phyloP scores from a whole-genome alignment of 35 echinoderm and acorn worm genomes.

The Ptychodera flava region DNA sequence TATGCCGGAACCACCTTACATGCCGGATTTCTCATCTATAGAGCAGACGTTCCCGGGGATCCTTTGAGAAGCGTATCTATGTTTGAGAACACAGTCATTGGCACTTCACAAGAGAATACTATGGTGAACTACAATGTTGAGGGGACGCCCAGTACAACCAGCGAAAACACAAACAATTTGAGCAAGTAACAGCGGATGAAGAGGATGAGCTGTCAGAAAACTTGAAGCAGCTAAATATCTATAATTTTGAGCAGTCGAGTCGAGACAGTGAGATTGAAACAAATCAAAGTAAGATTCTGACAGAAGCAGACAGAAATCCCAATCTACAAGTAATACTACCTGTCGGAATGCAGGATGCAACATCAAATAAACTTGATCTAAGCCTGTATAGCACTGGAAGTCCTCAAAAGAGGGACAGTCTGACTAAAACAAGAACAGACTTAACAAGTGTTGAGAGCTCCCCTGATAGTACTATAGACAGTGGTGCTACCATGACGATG shows the following conservation, averaged over 20 bases:
- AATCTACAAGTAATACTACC: conserved; percentile 55
- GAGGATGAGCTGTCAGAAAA: conserved; percentile 38
- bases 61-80: neutral
- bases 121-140: neutral
- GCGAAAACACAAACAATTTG: neutral
- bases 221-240: conserved; percentile 72
- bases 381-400: neutral
- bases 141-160: neutral
- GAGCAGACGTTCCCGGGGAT: conserved; percentile 33
- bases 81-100: neutral
- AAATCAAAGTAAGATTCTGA: neutral
- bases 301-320: neutral
- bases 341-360: conserved; percentile 62
- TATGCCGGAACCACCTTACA: conserved; percentile 29
- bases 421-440: conserved; percentile 1
- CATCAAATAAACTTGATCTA: conserved; percentile 61
- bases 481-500: neutral
- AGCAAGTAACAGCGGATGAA: neutral
- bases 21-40: conserved; percentile 76
- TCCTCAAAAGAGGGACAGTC: conserved; percentile 28
- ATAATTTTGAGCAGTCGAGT: neutral
- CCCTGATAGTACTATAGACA: neutral
- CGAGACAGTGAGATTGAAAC: neutral
- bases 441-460: neutral
- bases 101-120: neutral